Evolutionary conservation across 92 coral and sea anemone species (phyloP), one percentile per base, ranked within the genome.

Genomic region (Siderastrea radians): DNA sequence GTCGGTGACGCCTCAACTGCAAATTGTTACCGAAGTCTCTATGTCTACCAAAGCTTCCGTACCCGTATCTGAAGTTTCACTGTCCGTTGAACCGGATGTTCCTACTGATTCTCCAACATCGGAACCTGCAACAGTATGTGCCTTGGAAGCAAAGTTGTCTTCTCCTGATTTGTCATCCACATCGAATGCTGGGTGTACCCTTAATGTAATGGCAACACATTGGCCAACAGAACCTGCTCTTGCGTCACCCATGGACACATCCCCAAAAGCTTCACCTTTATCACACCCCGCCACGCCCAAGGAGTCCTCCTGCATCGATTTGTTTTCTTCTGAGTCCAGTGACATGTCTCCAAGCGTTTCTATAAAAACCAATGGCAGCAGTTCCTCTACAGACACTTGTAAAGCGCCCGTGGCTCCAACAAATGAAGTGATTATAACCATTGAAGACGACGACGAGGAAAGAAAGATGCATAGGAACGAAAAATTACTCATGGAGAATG

Each of bases 351-450:
- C 2, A 6, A 69, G 4, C 15, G 3, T 10, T 3, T 45, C 69
- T 16, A 43, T 53, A 77, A n/a, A 3, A 81, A 55, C 68, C 1
- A 58, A 81, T 16, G n/a, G 49, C 44, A 57, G 54, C 14, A 49
- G 50, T 50, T 69, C 77, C 26, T 81, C 77, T 0, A 54, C 67
- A 68, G 68, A 81, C 47, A 55, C 69, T 8, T 81, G 77, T 17
- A 81, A 81, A 51, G 55, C 62, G 12, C 77, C 86, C 12, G 86
- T 81, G 46, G 86, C 77, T 4, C 68, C 77, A 15, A 61, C 46
- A 5, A 43, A 69, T 69, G 86, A 81, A 17, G 77, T 69, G n/a
- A 57, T 55, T 1, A 69, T 81, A 55, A 54, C 68, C 16, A 81
- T 69, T 6, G 77, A 81, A 11, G 77, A 54, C 7, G 59, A 81